Evolutionary conservation across 1,140 invertebrate species (phyloP).

Genomic region (Caenorhabditis tropicalis): DNA sequence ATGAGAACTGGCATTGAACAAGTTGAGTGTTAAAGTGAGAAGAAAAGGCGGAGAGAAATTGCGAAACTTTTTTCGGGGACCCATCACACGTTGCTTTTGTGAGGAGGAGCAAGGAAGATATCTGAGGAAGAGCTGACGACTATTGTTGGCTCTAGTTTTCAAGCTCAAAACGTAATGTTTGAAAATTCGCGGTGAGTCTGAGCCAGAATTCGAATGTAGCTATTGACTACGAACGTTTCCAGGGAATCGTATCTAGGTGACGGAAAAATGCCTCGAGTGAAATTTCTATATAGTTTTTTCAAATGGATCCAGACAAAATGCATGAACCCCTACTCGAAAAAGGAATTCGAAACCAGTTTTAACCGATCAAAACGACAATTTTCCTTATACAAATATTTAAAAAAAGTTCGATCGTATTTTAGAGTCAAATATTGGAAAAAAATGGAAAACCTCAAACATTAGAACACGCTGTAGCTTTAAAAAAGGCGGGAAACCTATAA

Average conservation of each 20-base stretch:
- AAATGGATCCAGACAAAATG: too few species aligned
- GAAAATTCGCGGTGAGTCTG: too few species aligned
- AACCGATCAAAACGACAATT: too few species aligned
- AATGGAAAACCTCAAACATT: background rate
- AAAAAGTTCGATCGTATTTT: background rate
- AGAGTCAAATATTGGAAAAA: background rate
- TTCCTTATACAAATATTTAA: too few species aligned
- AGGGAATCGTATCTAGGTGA: too few species aligned
- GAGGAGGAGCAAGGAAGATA: background rate
- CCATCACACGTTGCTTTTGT: slow-evolving; percentile 18
- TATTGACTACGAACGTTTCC: too few species aligned
- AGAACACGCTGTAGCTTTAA: background rate
- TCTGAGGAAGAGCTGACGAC: background rate
- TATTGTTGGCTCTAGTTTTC: background rate
- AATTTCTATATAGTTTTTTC: too few species aligned
- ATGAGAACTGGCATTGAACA: background rate
- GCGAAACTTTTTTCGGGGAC: slow-evolving; percentile 16
- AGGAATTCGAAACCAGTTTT: too few species aligned
- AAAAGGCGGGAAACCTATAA: background rate
- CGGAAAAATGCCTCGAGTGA: too few species aligned
- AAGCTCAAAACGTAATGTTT: too few species aligned
- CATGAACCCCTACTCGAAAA: too few species aligned
- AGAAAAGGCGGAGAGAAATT: slow-evolving; percentile 27
- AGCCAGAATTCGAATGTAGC: too few species aligned
- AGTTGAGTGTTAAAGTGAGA: slow-evolving; percentile 12